Base-by-base conservation (phyloP, 2,113 vertebrate species). In the Pteropus alecto region DNA sequence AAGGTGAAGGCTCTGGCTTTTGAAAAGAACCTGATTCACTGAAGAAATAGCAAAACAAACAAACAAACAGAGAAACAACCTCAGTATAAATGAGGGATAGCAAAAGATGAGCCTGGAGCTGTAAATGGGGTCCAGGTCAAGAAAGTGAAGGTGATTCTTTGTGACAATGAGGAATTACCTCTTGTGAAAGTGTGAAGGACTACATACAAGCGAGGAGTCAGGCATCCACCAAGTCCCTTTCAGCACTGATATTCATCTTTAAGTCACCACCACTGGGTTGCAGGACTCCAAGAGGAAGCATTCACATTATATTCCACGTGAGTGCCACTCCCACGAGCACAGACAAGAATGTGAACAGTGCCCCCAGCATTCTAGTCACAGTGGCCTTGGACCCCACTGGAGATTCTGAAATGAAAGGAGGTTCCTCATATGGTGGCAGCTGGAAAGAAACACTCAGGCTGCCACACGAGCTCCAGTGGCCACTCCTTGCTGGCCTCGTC, bases 401-500 rank as follows among this genome's bases (percentile, higher is more conserved):
- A 87, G 68, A 14, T 30, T 33, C 26, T 46, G 68, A 86, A 65
- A 26, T 81, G 13, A 51, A 6, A 43, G 13, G 6, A 35, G 3
- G 13, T 41, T 82, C 22, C 18, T 43, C 18, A n/a, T 21, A 5
- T 46, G 11, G 9, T 28, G 12, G 15, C 24, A 3, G 22, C 43
- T 60, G 22, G 24, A 67, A 85, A 21, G 63, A 63, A 24, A 26
- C 41, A 19, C 13, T 30, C 10, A 6, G 15, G 61, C 11, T 65
- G 26, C 54, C 54, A 16, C 3, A 3, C 9, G 11, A 14, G 65
- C 6, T 14, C 92, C 6, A 67, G 51, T 43, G 85, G 26, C 24
- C 38, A 41, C 67, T 90, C 79, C 38, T 67, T 48, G 48, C 76
- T 79, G 76, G 41, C 24, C 78, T 51, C 56, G 74, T 94, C 92